Base-by-base conservation (phyloP, 1,140 invertebrate species). In the Neocloeon triangulifer region DNA sequence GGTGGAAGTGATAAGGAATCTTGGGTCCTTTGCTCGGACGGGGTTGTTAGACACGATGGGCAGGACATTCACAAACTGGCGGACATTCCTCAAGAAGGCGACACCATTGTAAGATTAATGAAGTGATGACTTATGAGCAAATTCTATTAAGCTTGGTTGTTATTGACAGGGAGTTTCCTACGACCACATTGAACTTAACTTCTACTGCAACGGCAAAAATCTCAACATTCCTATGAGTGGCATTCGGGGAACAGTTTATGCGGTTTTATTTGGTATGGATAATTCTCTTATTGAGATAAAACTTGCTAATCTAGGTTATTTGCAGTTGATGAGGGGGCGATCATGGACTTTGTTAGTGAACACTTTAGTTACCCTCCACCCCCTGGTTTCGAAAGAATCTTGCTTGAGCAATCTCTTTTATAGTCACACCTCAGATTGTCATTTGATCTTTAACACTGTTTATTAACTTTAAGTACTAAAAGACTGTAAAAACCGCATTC, bases 141-240 rank as follows among this genome's bases (percentile, higher is more conserved):
- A n/a, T n/a, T n/a, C n/a, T n/a, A n/a, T n/a, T n/a, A n/a, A 8
- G n/a, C n/a, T 23, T 23, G 22, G 22, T n/a, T n/a, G n/a, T 16
- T 7, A 8, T n/a, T n/a, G 1, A 42, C 44, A 78, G 73, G 76
- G 92, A 28, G 57, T 98, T 13, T 73, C 81, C 3, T 98, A 85
- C 52, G 92, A 98, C 51, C 94, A 98, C 54, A 73, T 96, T 33
- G 84, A 96, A 49, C 55, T 98, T 19, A 94, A 89, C 51, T 95
- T 97, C 58, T 95, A 74, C 51, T 53, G 92, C 13, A 97, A 96
- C 62, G 91, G 91, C 4, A 75, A 74, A 48, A 69, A 74, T 40
- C 56, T 91, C 41, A 75, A 88, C 43, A 66, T 69, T 41, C 74
- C 84, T n/a, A 61, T 94, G 7, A 66, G 69, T 36, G 88, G 81